Evolutionary conservation across 2,888 invertebrate genomes (phyloP).

Genomic region (Microchrysa polita): DNA sequence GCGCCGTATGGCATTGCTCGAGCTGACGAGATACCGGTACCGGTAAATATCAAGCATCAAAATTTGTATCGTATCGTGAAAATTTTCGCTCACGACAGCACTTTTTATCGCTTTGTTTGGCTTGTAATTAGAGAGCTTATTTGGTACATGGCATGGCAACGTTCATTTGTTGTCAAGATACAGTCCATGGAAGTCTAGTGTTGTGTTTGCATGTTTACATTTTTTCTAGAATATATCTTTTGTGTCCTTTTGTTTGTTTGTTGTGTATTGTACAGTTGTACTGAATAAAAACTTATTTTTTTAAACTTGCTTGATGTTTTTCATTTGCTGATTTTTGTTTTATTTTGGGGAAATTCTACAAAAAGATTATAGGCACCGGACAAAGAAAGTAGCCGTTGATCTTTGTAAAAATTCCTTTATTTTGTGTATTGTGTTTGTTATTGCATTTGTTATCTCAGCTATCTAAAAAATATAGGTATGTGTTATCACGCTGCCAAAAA

Average conservation of each 20-base stretch:
- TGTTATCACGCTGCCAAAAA: too few relatives aligned
- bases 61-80: neutral
- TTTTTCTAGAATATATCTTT: neutral
- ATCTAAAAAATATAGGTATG: too few relatives aligned
- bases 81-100: neutral
- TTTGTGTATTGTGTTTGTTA: too few relatives aligned
- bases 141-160: neutral
- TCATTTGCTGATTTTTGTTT: neutral
- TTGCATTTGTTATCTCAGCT: too few relatives aligned
- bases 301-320: neutral
- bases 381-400: too few relatives aligned
- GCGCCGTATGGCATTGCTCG: neutral
- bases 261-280: neutral
- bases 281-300: slow-evolving; percentile 6
- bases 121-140: slow-evolving; percentile 20
- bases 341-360: neutral
- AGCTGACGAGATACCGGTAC: neutral
- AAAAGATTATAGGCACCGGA: too few relatives aligned
- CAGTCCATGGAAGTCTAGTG: neutral
- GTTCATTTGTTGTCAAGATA: neutral
- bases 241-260: neutral
- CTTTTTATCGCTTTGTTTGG: slow-evolving; percentile 11
- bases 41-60: slow-evolving; percentile 28
- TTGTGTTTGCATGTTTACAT: too few relatives aligned
- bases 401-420: too few relatives aligned